These are phyloP conservation scores for Sterna hirundo DNA, from an alignment of 2,113 vertebrate genomes.

Conservation along the genomic window DNA sequence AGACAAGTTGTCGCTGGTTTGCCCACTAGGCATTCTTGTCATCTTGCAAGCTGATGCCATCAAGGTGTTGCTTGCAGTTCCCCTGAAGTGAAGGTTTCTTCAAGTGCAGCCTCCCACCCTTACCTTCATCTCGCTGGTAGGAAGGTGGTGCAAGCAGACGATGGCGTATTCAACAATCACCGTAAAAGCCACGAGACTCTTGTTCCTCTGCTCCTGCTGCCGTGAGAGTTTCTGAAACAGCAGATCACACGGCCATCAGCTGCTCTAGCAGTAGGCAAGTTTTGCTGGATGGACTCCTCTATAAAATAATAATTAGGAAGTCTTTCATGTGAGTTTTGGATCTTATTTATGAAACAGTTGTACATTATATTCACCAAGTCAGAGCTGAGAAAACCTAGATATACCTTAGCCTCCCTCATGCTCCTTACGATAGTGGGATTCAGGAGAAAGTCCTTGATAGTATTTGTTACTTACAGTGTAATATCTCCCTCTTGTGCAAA, in stretches of 20 bases:
- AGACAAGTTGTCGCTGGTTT: neutral
- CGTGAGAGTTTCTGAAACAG: neutral
- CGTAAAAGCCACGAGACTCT: neutral
- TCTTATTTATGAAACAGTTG: neutral
- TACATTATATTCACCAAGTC: neutral
- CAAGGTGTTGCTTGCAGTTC: neutral
- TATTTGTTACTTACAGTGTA: neutral
- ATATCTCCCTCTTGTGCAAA: neutral
- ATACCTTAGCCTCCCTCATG: neutral
- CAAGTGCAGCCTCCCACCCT: neutral
- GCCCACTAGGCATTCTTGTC: neutral
- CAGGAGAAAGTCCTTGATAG: neutral
- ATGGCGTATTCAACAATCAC: neutral
- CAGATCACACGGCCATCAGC: neutral
- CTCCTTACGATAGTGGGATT: neutral
- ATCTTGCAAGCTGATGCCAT: neutral
- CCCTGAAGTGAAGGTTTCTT: neutral
- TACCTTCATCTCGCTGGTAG: neutral
- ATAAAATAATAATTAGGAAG: neutral
- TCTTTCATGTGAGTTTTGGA: neutral
- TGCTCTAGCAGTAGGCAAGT: neutral
- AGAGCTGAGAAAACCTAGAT: neutral
- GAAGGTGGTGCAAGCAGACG: neutral
- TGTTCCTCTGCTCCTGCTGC: neutral
- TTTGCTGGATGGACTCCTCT: conserved; percentile 9